Base-by-base conservation (phyloP, 2,888 invertebrate species). In the Ditylenchus weischeri region DNA sequence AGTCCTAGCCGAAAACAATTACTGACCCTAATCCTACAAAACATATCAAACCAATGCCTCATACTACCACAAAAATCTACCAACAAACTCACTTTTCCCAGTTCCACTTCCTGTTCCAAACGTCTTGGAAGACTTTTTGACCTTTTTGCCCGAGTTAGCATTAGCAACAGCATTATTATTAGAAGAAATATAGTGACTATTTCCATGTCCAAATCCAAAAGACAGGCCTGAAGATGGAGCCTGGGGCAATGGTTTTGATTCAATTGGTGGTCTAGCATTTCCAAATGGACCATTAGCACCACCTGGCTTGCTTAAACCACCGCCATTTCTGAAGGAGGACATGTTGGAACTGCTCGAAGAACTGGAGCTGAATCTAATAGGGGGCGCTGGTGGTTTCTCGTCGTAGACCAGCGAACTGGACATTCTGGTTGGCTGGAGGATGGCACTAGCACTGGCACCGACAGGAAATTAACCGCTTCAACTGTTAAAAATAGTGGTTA, bases 341-440 rank as follows among this genome's bases (percentile, higher is more conserved):
- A 19, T 29, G 18, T 43, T 48, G 13, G 59, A 48, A 19, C 49
- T 51, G 70, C 54, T 75, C 48, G 72, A 60, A 11, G 68, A 65
- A 38, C 59, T 65, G 59, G 65, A 65, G 48, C 68, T 62, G 72
- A 69, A 79, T n/a, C 82, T 74, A 57, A 82, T 67, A 59, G 82
- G 82, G 50, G 82, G 81, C 49, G 82, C 76, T 48, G 82, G 82
- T 10, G 82, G 82, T 66, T 78, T 79, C 54, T 82, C 81, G 64
- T 82, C 81, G 69, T 74, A 78, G 8, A 76, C 72, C 64, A 75
- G 71, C 63, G 72, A 73, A 67, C 43, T n/a, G 19, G 62, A 62
- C 58, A 57, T 38, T 35, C 54, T 57, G 57, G 29, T 29, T 29
- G 29, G 5, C 29, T 29, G 29, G 29, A 29, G 29, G 29, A 29